These are phyloP conservation scores for Tympanuchus pallidicinctus DNA, from an alignment of 2,113 vertebrate species.

Conservation along the genomic window DNA sequence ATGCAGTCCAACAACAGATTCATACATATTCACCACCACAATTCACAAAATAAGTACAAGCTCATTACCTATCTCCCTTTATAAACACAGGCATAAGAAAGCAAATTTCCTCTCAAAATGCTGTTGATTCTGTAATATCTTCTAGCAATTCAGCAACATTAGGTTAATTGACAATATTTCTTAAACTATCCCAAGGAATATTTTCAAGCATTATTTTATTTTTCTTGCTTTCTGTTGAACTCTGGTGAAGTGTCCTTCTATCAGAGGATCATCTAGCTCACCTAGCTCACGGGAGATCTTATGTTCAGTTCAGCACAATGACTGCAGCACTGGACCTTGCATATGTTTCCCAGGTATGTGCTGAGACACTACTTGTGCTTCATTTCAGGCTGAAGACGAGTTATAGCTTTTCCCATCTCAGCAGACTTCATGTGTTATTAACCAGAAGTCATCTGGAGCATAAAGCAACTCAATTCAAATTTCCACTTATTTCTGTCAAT, in stretches of 20 bases:
- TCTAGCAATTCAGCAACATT: not conserved
- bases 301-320: not conserved
- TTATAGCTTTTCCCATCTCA: not conserved
- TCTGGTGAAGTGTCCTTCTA: not conserved
- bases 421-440: constrained; percentile 15
- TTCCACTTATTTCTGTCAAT: not conserved
- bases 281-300: not conserved
- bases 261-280: not conserved
- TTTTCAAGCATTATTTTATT: not conserved
- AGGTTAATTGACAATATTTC: not conserved
- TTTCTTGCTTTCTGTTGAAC: not conserved
- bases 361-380: not conserved
- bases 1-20: constrained; percentile 5
- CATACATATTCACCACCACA: not conserved
- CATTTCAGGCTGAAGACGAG: not conserved
- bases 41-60: constrained; percentile 34
- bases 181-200: not conserved
- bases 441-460: not conserved
- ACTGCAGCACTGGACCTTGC: not conserved
- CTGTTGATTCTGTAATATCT: constrained; percentile 2
- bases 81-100: not conserved
- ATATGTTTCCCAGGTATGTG: not conserved
- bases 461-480: not conserved
- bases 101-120: not conserved
- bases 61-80: not conserved